phyloP scores from a whole-genome alignment of 2,113 vertebrate species.

The Nycticryphes semicollaris region DNA sequence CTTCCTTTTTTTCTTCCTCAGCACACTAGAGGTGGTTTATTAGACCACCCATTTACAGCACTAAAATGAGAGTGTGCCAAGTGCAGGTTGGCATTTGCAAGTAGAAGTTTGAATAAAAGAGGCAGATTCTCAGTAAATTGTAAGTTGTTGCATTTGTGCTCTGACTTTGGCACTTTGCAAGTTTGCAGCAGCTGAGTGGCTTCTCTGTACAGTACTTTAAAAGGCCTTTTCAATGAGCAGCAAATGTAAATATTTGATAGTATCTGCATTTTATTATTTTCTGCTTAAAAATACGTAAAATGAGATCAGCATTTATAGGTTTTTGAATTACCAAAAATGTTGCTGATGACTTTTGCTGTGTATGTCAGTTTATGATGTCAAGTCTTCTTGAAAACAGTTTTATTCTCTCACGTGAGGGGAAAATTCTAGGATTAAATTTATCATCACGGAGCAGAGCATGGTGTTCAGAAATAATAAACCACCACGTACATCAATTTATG shows the following conservation, averaged over 20 bases:
- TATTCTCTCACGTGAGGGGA: neutral
- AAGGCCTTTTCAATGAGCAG: neutral
- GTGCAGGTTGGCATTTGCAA: neutral
- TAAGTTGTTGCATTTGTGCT: neutral
- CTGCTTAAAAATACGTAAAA: neutral
- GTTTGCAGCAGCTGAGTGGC: neutral
- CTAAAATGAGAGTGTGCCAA: accelerated
- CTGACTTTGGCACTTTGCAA: neutral
- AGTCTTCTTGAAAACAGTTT: neutral
- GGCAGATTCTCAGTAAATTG: neutral
- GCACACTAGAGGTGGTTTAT: neutral
- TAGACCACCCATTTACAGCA: neutral
- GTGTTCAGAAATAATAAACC: neutral
- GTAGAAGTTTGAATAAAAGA: neutral
- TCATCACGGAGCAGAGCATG: neutral
- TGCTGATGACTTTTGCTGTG: neutral
- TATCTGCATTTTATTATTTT: neutral
- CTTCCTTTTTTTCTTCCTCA: no score
- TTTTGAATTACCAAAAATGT: neutral
- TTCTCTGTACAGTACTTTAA: neutral
- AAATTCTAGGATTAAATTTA: neutral
- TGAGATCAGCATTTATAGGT: neutral
- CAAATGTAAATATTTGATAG: neutral
- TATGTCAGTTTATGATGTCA: neutral
- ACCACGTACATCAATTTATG: neutral